phyloP scores from a whole-genome alignment of 2,113 vertebrate genomes.

The human (Homo sapiens) region GRCh38 chr2:241015501-241016000 shows the following conservation, averaged over 20 bases:
- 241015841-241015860: accelerated
- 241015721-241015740: accelerated
- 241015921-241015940: neutral
- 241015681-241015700: neutral
- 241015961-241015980: neutral
- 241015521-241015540: accelerated
- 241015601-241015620: too few relatives aligned
- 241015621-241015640: accelerated
- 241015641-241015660: neutral
- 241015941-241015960: neutral
- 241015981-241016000: neutral
- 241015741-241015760: neutral
- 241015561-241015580: neutral
- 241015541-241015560: accelerated
- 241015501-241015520: too few relatives aligned
- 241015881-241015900: neutral
- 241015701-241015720: too few relatives aligned
- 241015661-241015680: accelerated
- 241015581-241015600: too few relatives aligned
- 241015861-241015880: accelerated
- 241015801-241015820: neutral
- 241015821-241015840: neutral
- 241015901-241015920: neutral
- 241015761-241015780: too few relatives aligned
- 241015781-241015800: neutral